Percentiles rank a stretch among this genome's conserved stretches.
phyloP scores from a whole-genome alignment of 2,888 invertebrate genomes.

The Merodon equestris region DNA sequence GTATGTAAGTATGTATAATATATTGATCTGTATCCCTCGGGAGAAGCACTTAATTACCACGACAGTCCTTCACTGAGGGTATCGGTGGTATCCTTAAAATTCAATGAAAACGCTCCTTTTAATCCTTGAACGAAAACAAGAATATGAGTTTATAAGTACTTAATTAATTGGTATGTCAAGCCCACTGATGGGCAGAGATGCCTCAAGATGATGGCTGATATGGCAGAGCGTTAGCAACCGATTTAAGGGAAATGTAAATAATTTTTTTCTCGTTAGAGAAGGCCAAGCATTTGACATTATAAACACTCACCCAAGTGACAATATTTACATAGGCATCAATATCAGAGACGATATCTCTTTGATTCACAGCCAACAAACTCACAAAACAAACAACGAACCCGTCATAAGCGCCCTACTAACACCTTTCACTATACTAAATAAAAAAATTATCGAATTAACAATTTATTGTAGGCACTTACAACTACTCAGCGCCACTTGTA shows the following conservation, averaged over 20 bases:
- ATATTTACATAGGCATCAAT: neutral
- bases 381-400: neutral
- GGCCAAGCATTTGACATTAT: neutral
- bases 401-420: constrained; percentile 9
- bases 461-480: neutral
- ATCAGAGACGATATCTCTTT: neutral
- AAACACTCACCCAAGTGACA: too few relatives aligned
- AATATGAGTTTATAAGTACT: neutral
- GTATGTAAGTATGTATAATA: neutral
- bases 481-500: too few relatives aligned
- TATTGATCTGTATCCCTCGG: neutral
- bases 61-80: constrained; percentile 31
- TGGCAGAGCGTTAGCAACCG: neutral
- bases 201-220: constrained; percentile 3
- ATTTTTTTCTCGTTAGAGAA: constrained; percentile 8
- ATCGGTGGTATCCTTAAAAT: constrained; percentile 39
- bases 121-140: constrained; percentile 24
- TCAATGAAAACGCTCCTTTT: constrained; percentile 43
- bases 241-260: too few relatives aligned
- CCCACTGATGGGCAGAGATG: constrained; percentile 12
- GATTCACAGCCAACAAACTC: constrained; percentile 17
- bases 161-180: constrained; percentile 55
- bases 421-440: constrained; percentile 40
- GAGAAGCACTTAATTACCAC: constrained; percentile 43
- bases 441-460: constrained; percentile 27